Base-by-base conservation (phyloP, 2,888 invertebrate species). In the Leptopilina drosophilae region DNA sequence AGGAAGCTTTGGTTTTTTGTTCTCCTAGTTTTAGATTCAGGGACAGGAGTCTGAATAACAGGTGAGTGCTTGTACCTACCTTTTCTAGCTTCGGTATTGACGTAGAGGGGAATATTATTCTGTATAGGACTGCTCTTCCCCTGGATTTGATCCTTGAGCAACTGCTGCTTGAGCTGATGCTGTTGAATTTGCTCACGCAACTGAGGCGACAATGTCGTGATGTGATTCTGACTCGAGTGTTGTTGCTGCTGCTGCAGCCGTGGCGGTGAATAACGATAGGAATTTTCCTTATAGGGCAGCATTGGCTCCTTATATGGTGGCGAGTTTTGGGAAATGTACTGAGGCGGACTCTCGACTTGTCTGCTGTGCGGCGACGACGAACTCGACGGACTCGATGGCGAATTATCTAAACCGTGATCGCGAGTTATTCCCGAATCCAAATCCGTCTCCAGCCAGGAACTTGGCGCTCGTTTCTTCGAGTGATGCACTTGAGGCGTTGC, bases 361-460 rank as follows among this genome's bases (percentile, higher is more conserved):
- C 85, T 87, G 53, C 82, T 81, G 42, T 86, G 86, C 0, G 89
- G 86, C 9, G 90, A 87, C 26, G 85, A 85, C 1, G 87, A 88
- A 11, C 82, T 59, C 7, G 87, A 86, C 4, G 88, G 88, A 66
- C 88, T 89, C 64, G 89, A 86, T 7, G 90, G 87, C 75, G 92
- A 92, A 53, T 65, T 5, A 65, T 91, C 94, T 53, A 94, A 92
- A 4, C 95, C 95, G 85, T 95, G 95, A 89, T 97, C 97, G 77
- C 95, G 93, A 0, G 96, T 95, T 80, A 94, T 94, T 88, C 96
- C 95, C 0, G 96, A 95, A 90, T 98, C 98, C 46, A 98, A 92
- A 92, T 98, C 98, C 0, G 98, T 98, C 92, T 98, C 98, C 78
- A 96, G 94, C 96, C 98, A 98, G 0, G 95, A 94, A 2, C 95